These are phyloP conservation scores for Ormyrus nitidulus DNA, from an alignment of 2,888 invertebrate species.

Conservation along the genomic window DNA sequence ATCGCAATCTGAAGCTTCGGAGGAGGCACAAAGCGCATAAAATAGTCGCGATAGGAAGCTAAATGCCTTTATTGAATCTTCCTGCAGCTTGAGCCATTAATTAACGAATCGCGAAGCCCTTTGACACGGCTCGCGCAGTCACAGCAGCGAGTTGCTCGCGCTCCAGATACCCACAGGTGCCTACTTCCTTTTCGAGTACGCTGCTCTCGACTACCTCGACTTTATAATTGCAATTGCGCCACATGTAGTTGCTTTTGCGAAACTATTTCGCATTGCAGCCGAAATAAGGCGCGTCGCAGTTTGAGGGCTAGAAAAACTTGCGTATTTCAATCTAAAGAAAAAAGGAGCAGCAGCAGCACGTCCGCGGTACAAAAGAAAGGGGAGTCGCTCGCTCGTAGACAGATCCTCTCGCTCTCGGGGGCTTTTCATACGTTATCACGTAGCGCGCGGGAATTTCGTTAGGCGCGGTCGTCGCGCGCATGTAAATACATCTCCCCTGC, in stretches of 20 bases:
- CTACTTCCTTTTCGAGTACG: background rate
- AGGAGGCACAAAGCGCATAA: no score
- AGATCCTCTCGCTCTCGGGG: background rate
- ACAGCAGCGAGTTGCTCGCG: slow-evolving; percentile 37
- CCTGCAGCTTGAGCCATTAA: slow-evolving; percentile 4
- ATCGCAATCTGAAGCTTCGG: no score
- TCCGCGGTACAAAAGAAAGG: background rate
- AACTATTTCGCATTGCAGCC: background rate
- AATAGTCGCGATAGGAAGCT: no score
- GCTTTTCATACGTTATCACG: slow-evolving; percentile 30
- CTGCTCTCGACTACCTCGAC: background rate
- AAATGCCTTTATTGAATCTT: no score
- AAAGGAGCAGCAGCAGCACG: background rate
- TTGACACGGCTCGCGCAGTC: background rate
- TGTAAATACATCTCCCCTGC: slow-evolving; percentile 10
- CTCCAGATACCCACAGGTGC: slow-evolving; percentile 34
- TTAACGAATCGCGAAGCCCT: slow-evolving; percentile 12
- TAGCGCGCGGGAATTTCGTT: slow-evolving; percentile 3
- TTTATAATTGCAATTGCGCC: slow-evolving; percentile 42
- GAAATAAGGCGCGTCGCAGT: no score
- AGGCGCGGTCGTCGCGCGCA: slow-evolving; percentile 11
- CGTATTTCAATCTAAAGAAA: background rate
- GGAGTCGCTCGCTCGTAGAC: background rate
- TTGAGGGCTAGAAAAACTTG: background rate
- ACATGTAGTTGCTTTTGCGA: background rate